phyloP scores from a whole-genome alignment of 2,888 invertebrate genomes.

The Cylindroiulus punctatus region DNA sequence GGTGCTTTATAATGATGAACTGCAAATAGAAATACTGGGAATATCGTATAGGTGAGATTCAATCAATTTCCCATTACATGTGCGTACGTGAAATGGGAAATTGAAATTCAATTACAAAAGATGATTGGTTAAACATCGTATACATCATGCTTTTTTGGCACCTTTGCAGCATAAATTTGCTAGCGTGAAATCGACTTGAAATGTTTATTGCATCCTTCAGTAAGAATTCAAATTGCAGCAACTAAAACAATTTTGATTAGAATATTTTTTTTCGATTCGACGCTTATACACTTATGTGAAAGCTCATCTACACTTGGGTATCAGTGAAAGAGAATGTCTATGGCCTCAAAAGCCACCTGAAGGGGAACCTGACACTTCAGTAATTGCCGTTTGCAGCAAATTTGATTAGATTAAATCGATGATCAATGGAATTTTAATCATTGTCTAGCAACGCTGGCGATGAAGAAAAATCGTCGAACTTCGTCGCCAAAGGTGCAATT shows the following conservation, averaged over 20 bases:
- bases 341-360: too few species aligned
- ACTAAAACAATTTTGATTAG: neutral
- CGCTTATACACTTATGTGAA: neutral
- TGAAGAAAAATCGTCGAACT: too few species aligned
- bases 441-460: neutral
- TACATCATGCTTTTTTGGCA: neutral
- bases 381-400: too few species aligned
- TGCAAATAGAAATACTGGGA: too few species aligned
- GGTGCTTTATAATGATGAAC: too few species aligned
- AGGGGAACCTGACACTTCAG: too few species aligned
- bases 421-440: conserved; percentile 8
- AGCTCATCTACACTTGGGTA: neutral
- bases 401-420: neutral
- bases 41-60: too few species aligned
- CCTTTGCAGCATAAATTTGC: neutral
- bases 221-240: neutral
- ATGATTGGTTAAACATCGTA: neutral
- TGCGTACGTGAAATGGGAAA: neutral
- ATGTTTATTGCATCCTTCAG: conserved; percentile 24
- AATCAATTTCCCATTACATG: too few species aligned
- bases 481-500: too few species aligned
- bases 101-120: conserved; percentile 16
- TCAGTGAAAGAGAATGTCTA: too few species aligned
- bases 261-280: neutral
- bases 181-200: neutral